Base-by-base conservation (phyloP, 2,888 invertebrate genomes). In the Andrena hattorfiana region DNA sequence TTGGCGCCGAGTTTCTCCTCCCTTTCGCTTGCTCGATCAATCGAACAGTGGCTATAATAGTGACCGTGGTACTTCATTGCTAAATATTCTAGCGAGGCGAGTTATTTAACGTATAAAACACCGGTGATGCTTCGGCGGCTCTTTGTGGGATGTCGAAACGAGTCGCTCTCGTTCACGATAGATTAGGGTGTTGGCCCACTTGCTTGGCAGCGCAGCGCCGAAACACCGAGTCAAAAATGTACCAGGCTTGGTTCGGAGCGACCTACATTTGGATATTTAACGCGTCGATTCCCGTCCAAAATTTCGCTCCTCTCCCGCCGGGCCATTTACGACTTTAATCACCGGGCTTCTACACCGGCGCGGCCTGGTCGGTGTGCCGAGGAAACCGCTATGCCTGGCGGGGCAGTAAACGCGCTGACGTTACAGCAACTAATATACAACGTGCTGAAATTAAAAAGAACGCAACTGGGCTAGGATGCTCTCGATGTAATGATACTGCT, bases 251-350 rank as follows among this genome's bases (percentile, higher is more conserved):
- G 16, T 4, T 13, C 30, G 10, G 4, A 2, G 2, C 13, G 35
- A 69, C 60, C 26, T 20, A 62, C 13, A 62, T 75, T 62, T 16
- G 16, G 16, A 42, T 16, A 23, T 49, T 56, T 63, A 63, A 73
- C 73, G 66, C 66, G 66, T 66, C 73, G 73, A 42, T 73, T 42
- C 73, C 54, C 59, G 59, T 42, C 73, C 28, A 70, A 54, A 62
- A 76, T 51, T 69, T 51, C 16, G 3, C 70, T 42, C 23, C 51
- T 26, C 48, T 51, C 48, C 8, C 35, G 16, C 7, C 8, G 28
- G 51, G 28, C 62, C 35, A 69, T 69, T 70, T 51, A 69, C 20
- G 62, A 69, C 62, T 76, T 76, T 76, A 69, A 76, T 76, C 75
- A 70, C 35, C 26, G 35, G 69, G 62, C 54, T 70, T 70, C 75